Evolutionary conservation across 2,888 invertebrate genomes (phyloP).

Genomic region (Eucriotettix oculatus): DNA sequence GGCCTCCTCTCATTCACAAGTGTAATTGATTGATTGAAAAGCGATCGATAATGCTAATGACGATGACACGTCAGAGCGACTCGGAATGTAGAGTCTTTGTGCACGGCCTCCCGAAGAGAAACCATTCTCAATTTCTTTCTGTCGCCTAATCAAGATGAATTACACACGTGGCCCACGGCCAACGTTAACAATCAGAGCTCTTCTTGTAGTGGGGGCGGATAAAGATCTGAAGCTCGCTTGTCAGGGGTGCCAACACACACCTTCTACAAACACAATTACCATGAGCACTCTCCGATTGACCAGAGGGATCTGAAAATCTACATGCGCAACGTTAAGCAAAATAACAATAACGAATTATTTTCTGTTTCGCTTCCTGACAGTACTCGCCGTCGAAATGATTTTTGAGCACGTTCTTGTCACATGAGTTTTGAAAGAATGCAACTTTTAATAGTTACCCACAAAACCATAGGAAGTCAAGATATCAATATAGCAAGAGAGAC

Average conservation of each 20-base stretch:
- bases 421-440: too few relatives aligned
- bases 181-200: conserved; percentile 2
- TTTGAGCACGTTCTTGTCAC: too few relatives aligned
- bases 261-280: not conserved
- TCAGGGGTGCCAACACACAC: not conserved
- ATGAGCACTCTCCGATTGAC: not conserved
- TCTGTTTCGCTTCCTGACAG: too few relatives aligned
- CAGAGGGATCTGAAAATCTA: too few relatives aligned
- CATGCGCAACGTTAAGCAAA: too few relatives aligned
- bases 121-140: conserved; percentile 1
- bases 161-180: not conserved
- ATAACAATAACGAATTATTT: too few relatives aligned
- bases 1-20: not conserved
- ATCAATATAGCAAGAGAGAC: too few relatives aligned
- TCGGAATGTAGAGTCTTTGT: not conserved
- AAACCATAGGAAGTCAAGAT: too few relatives aligned
- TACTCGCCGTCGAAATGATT: too few relatives aligned
- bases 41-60: conserved; percentile 11
- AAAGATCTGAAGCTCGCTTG: not conserved
- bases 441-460: too few relatives aligned
- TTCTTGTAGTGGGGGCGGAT: not conserved
- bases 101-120: not conserved
- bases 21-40: conserved; percentile 10
- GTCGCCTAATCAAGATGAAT: conserved; percentile 9
- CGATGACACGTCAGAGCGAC: conserved; percentile 9